phyloP scores from a whole-genome alignment of 2,888 invertebrate genomes.

The Nephrocerus scutellatus region DNA sequence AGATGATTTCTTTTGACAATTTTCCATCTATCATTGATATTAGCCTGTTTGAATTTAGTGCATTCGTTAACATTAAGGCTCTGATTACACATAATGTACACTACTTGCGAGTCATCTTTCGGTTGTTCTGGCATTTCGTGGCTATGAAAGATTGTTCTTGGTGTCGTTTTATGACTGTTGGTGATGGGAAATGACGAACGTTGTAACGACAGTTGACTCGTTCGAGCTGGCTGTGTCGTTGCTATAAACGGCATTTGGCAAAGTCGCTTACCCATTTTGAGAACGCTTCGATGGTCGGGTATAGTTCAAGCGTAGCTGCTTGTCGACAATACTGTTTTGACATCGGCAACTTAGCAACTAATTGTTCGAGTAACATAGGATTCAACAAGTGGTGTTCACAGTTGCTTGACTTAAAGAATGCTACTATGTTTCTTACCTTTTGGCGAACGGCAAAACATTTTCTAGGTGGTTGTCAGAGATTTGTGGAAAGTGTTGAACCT shows the following conservation, averaged over 20 bases:
- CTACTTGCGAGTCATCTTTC: too few relatives aligned
- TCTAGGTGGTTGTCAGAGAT: constrained; percentile 2
- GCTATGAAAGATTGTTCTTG: too few relatives aligned
- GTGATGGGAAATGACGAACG: not conserved
- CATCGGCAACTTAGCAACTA: constrained; percentile 11
- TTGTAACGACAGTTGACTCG: too few relatives aligned
- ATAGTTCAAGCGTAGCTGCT: not conserved
- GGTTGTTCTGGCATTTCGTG: too few relatives aligned
- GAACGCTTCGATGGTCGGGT: too few relatives aligned
- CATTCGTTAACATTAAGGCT: too few relatives aligned
- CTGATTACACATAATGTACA: too few relatives aligned
- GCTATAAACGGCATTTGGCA: not conserved
- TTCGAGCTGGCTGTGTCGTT: too few relatives aligned
- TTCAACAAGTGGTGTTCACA: constrained; percentile 16
- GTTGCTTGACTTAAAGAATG: constrained; percentile 11
- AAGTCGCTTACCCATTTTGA: not conserved
- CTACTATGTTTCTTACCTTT: constrained; percentile 13
- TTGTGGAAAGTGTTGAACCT: not conserved
- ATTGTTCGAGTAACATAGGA: constrained; percentile 11
- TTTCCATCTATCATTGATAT: too few relatives aligned
- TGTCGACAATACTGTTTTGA: constrained; percentile 5
- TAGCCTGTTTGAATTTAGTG: too few relatives aligned
- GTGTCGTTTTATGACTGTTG: too few relatives aligned
- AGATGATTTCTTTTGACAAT: too few relatives aligned
- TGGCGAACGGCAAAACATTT: constrained; percentile 13